Evolutionary conservation across 2,888 invertebrate genomes (phyloP).

Genomic region (Diaphora mendica): DNA sequence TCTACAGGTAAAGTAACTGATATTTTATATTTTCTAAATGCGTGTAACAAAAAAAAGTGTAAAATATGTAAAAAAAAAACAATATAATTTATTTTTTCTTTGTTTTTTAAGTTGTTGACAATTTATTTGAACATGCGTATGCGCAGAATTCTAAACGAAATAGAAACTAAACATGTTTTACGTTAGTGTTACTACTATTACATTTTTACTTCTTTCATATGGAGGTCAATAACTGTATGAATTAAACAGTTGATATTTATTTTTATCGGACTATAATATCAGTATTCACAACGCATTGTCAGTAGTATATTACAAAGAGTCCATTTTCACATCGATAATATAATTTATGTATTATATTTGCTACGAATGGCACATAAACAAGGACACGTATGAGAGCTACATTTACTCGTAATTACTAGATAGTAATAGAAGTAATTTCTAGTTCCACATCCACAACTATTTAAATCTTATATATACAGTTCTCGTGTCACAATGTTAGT

Average conservation of each 20-base stretch:
- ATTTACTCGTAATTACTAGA: slow-evolving; percentile 4
- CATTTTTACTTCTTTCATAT: neutral
- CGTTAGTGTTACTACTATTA: neutral
- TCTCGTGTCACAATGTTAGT: too few species aligned
- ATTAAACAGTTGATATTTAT: neutral
- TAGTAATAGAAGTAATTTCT: too few species aligned
- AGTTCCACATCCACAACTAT: too few species aligned
- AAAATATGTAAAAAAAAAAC: neutral
- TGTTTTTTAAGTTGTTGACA: neutral
- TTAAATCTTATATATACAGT: too few species aligned
- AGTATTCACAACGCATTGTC: neutral
- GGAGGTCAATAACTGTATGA: neutral
- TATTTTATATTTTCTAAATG: slow-evolving; percentile 27
- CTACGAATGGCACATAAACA: neutral
- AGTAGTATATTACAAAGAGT: neutral
- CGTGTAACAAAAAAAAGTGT: neutral
- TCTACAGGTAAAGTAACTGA: slow-evolving; percentile 72
- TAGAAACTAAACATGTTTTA: neutral
- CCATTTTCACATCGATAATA: neutral
- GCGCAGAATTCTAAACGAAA: neutral
- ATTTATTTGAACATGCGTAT: neutral
- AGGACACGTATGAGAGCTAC: neutral
- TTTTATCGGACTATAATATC: neutral
- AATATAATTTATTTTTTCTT: neutral
- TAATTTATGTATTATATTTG: neutral